Evolutionary conservation across 2,113 vertebrate species (phyloP), one percentile per base, ranked within the genome.

Genomic region (Aleadryas rufinucha): DNA sequence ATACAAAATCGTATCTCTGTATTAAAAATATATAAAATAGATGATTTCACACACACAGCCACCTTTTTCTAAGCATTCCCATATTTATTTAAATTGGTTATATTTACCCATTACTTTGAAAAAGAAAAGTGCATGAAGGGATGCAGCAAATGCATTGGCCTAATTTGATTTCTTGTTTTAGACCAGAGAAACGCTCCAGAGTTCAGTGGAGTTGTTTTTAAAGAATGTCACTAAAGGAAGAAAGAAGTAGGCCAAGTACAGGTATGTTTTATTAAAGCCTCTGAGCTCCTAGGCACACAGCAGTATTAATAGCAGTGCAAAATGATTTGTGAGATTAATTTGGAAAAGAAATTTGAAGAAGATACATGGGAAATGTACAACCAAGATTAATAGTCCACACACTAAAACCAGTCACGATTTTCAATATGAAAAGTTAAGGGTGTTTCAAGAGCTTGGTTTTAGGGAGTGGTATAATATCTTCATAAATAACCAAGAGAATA

Each of bases 191-290:
- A 60, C 0, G 1, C 26, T n/a, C 8, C 2, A 1, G 57, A 65
- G 14, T 76, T 89, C 65, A 50, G 20, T 35, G 20, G 26, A 92
- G 60, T 50, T 83, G 57, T 21, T 86, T 84, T 92, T 89, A 83
- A 72, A 49, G 53, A 92, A 69, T 64, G 31, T 26, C 70, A 61
- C n/a, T 10, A 23, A 2, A 64, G 15, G 21, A 90, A 72, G 37
- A 84, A 85, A 90, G 57, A 95, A 97, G 19, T 77, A 94, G 95
- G 83, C 45, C 83, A 74, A 42, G 47, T 18, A 65, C 50, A 80
- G 83, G 83, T 93, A 74, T 80, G 59, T 93, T 95, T 95, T 93
- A 89, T 93, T 95, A 76, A 92, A 94, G 26, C 33, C 42, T 53
- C 80, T 66, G 44, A 87, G 93, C 77, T 81, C n/a, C 45, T 10